A percentile compares a stretch with the other conserved stretches of the same genome.
phyloP scores from a whole-genome alignment of 2,113 vertebrate genomes.

The Paratilapia polleni region DNA sequence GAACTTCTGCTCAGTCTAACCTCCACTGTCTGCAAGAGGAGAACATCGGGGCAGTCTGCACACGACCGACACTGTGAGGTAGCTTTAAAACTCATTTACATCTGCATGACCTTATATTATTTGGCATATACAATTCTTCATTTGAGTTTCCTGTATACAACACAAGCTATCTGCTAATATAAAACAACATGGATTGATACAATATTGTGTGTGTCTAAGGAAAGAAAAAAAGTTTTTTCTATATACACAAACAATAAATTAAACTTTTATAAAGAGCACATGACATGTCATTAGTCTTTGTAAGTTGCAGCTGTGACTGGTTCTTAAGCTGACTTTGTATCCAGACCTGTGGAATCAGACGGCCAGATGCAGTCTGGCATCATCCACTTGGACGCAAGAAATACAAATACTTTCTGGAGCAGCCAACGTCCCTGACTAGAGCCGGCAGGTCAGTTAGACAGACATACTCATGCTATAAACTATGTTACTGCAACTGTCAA shows the following conservation, averaged over 20 bases:
- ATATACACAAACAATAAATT: too few species aligned
- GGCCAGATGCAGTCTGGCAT: constrained; percentile 85
- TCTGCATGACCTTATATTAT: neutral
- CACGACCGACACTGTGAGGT: constrained; percentile 69
- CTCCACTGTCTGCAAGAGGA: constrained; percentile 66
- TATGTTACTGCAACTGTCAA: neutral
- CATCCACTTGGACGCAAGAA: constrained; percentile 81
- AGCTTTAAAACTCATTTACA: neutral
- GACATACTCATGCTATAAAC: neutral
- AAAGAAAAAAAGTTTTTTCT: too few species aligned
- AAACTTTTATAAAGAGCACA: too few species aligned
- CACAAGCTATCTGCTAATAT: rapidly evolving
- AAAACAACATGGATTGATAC: neutral
- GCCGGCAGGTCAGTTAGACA: constrained; percentile 82
- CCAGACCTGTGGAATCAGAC: constrained; percentile 78
- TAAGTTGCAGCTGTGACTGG: neutral
- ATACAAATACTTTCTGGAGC: constrained; percentile 85
- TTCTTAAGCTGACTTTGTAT: neutral
- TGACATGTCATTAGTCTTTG: neutral
- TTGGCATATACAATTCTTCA: too few species aligned
- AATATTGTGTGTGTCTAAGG: too few species aligned
- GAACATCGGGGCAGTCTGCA: constrained; percentile 51
- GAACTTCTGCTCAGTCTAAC: constrained; percentile 83
- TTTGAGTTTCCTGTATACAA: too few species aligned
- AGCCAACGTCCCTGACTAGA: constrained; percentile 83